A percentile compares a stretch with the other conserved stretches of the same genome.
Evolutionary conservation across 2,888 invertebrate species (phyloP).

Genomic region (Matsumyia berberina): DNA sequence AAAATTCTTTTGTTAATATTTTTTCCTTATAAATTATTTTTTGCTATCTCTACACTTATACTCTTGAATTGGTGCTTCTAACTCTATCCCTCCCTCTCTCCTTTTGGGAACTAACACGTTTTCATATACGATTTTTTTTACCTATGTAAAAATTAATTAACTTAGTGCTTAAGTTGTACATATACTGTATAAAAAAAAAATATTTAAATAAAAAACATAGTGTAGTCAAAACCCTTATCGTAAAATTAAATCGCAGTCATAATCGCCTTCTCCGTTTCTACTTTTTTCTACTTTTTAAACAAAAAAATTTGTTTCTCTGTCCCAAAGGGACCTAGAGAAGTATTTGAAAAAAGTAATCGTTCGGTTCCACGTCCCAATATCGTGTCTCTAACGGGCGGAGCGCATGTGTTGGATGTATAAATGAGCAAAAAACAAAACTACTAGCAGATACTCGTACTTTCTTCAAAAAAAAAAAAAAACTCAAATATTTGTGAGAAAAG

Average conservation of each 20-base stretch:
- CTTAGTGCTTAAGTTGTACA: slow-evolving; percentile 79
- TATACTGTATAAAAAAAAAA: slow-evolving; percentile 73
- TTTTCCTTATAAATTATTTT: slow-evolving; percentile 53
- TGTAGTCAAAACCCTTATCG: slow-evolving; percentile 48
- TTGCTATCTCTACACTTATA: slow-evolving; percentile 46
- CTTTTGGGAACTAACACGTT: slow-evolving; percentile 71
- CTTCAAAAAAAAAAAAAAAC: slow-evolving; percentile 71
- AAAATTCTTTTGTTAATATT: slow-evolving; percentile 71
- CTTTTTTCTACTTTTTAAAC: slow-evolving; percentile 28
- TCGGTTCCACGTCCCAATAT: slow-evolving; percentile 80
- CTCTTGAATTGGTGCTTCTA: slow-evolving; percentile 75
- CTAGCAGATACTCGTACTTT: slow-evolving; percentile 41
- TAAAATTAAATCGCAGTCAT: slow-evolving; percentile 59
- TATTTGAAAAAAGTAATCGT: slow-evolving; percentile 3
- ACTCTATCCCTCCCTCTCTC: slow-evolving; percentile 63
- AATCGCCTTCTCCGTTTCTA: slow-evolving; percentile 63
- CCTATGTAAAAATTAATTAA: slow-evolving; percentile 60
- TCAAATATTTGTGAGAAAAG: slow-evolving; percentile 86
- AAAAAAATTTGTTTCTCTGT: slow-evolving; percentile 17
- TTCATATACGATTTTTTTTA: slow-evolving; percentile 42
- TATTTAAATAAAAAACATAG: slow-evolving; percentile 40
- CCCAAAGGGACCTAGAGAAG: background rate
- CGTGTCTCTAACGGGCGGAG: slow-evolving; percentile 84
- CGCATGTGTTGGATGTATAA: slow-evolving; percentile 85
- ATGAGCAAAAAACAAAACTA: slow-evolving; percentile 79